Evolutionary conservation across 1,140 invertebrate genomes (phyloP), one percentile per base, ranked within the genome.

Genomic region (Drosophila malerkotliana): DNA sequence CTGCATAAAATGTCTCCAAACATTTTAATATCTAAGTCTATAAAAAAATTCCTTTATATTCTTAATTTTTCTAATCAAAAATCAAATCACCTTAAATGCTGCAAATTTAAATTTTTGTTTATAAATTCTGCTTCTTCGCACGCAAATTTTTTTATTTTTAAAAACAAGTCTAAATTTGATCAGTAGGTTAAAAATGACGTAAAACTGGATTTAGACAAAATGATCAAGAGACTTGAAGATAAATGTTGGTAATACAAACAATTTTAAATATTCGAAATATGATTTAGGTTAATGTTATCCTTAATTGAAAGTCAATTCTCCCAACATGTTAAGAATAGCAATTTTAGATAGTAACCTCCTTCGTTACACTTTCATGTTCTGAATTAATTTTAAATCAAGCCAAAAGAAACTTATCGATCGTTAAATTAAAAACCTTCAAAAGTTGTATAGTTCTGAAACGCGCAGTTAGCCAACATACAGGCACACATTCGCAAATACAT

Each of bases 371-470:
- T 24, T 14, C 9, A 53, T n/a, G 8, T 14, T 30, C 8, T 39
- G n/a, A 61, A 54, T 54, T 21, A 41, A 21, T 30, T 14, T n/a
- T 14, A n/a, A 10, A 30, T 61, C 4, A 5, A 4, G 2, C 39
- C 12, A 3, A 18, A 45, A 45, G 15, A 18, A 45, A 24, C 21
- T 9, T 56, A 39, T 64, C 44, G 45, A 61, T 48, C 44, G 32
- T n/a, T 37, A 34, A 49, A 30, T 1, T 39, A 12, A 2, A 30
- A 57, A 32, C 32, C 66, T 57, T 49, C 32, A 57, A 57, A n/a
- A 3, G 32, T 39, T 32, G 49, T 69, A 56, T 48, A 49, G 63
- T 69, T 56, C 51, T 57, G 64, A 69, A 69, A 69, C 66, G 64
- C 51, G 63, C 49, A 28, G 5, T 56, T 28, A 21, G 32, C 44